Base-by-base conservation (phyloP, 2,888 invertebrate species). In the Nomada flava region DNA sequence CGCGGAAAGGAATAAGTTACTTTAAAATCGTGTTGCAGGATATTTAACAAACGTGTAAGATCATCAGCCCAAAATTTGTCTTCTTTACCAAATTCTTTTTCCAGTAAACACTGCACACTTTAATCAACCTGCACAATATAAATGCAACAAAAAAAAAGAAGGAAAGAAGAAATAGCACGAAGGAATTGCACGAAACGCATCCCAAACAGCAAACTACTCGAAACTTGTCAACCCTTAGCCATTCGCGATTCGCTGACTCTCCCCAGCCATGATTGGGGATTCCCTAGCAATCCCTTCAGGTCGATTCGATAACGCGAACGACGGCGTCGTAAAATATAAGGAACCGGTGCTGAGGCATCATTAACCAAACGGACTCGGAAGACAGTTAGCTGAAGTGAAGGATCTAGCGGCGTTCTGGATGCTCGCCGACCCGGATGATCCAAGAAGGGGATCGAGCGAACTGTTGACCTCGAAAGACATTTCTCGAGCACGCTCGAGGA, bases 401-500 rank as follows among this genome's bases (percentile, higher is more conserved):
- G 63, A 68, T 77, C 74, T 18, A 44, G 44, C 62, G 55, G 36
- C 55, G 44, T 79, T 69, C 76, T 53, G 73, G 47, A 71, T 29
- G 62, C 18, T 50, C 67, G 53, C 29, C 68, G 74, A 80, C 53
- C 29, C 75, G 69, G 64, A 81, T 81, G 69, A 83, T 81, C 64
- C 59, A 57, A 44, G 11, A 57, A 44, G 11, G 52, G 63, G 73
- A 73, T 52, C 76, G 64, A 53, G 57, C 76, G 76, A 70, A 65
- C 72, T 47, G 65, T 74, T 86, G 79, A 65, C 77, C 76, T 64
- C 71, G 29, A 26, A 62, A 72, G 73, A 76, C 60, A 20, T 82
- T 84, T 71, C 71, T 64, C 67, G 62, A 64, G 55, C 75, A 82
- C 82, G 79, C 74, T 77, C 73, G 72, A 86, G 53, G 73, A 67